Percentiles rank a stretch among this genome's conserved stretches.
Evolutionary conservation across 2,888 invertebrate species (phyloP).

Genomic region (Drosophila stalkeri): DNA sequence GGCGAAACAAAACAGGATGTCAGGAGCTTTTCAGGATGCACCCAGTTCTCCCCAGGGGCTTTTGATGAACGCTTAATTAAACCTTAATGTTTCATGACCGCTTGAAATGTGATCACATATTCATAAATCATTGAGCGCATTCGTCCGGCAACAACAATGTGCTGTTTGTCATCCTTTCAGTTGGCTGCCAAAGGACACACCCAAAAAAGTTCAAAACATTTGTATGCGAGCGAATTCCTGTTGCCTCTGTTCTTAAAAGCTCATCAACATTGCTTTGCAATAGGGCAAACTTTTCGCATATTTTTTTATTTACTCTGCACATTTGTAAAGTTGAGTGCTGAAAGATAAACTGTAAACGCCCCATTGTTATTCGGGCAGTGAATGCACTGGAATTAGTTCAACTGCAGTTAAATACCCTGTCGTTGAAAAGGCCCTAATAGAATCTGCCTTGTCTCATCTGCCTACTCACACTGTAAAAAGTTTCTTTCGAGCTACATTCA

Average conservation of each 20-base stretch:
- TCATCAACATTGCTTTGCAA: slow-evolving; percentile 53
- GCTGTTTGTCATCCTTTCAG: slow-evolving; percentile 19
- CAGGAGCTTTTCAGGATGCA: slow-evolving; percentile 51
- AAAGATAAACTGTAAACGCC: slow-evolving; percentile 53
- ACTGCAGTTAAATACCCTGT: slow-evolving; percentile 37
- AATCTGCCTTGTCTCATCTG: neutral
- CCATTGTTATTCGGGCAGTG: slow-evolving; percentile 41
- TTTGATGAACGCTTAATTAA: slow-evolving; percentile 75
- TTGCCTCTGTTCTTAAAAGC: slow-evolving; percentile 38
- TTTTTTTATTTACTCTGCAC: slow-evolving; percentile 43
- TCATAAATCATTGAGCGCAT: slow-evolving; percentile 56
- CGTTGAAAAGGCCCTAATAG: neutral
- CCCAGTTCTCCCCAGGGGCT: slow-evolving; percentile 49
- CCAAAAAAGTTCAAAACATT: slow-evolving; percentile 24
- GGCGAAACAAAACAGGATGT: slow-evolving; percentile 63
- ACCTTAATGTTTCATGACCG: slow-evolving; percentile 76
- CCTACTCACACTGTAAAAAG: neutral
- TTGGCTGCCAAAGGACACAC: slow-evolving; percentile 35
- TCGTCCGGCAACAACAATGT: neutral
- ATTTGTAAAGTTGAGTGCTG: slow-evolving; percentile 48
- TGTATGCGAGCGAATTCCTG: slow-evolving; percentile 34
- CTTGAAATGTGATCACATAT: slow-evolving; percentile 41
- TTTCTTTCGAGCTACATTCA: neutral
- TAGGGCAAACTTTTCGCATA: slow-evolving; percentile 23
- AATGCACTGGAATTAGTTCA: slow-evolving; percentile 54